Evolutionary conservation across 2,797 vertebrate species (phyloP), one percentile per base, ranked within the genome.

Genomic region (Podarcis lilfordi): DNA sequence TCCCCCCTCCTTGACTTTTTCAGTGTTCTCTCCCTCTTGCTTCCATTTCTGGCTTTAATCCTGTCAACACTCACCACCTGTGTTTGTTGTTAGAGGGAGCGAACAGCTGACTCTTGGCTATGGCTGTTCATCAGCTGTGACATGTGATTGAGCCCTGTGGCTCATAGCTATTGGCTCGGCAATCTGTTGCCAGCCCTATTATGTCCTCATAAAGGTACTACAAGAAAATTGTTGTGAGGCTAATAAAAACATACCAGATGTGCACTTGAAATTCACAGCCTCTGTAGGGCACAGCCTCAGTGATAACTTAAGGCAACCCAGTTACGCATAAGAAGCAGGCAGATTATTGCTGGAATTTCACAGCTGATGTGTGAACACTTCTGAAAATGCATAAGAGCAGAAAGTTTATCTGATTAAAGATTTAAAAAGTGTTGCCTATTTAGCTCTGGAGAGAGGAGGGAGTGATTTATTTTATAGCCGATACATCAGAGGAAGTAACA

Each of bases 401-500:
- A 71, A 29, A 71, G 17, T 4, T 7, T 40, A 10, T 29, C 64
- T 59, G 74, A 21, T 32, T 25, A 50, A 61, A 55, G 59, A 68
- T 77, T 76, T 21, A 76, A 87, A 68, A 59, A 69, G n/a, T 75
- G 0, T 76, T 59, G 15, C 82, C 68, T 79, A 84, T 75, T 77
- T 83, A 77, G 23, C 68, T 77, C 43, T 55, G 66, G 45, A 8
- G 15, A 43, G 35, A 5, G 29, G 23, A 29, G 3, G 59, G 9
- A 2, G 27, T 43, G n/a, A 89, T 88, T 77, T 88, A 85, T 80
- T 89, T 72, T 50, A 74, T 50, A 80, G 55, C 35, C 77, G 25
- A 19, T 43, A 76, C 80, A 82, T 45, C 66, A 66, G 29, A 88
- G 82, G 87, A 80, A 89, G 40, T 66, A 74, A 66, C 68, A 19